phyloP scores from a whole-genome alignment of 30 jellyfish, hydroid and myxozoan species.

The Aurelia sp. region DNA sequence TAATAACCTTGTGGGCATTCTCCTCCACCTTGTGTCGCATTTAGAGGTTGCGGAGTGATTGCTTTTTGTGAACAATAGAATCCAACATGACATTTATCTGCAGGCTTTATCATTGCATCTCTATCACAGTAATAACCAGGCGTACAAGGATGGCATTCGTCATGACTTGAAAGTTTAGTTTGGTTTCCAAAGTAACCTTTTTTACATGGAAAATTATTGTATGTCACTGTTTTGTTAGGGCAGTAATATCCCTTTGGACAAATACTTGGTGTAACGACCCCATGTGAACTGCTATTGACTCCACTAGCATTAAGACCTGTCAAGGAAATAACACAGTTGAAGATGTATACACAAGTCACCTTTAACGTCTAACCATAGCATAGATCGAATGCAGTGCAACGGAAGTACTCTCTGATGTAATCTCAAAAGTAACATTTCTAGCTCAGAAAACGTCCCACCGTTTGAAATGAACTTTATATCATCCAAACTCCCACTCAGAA shows the following conservation, averaged over 20 bases:
- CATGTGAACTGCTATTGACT: constrained; percentile 81
- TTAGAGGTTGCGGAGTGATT: constrained; percentile 80
- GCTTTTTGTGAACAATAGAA: constrained; percentile 90
- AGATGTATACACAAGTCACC: too few species aligned
- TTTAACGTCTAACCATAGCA: too few species aligned
- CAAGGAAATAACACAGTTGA: too few species aligned
- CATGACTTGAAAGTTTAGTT: constrained; percentile 82
- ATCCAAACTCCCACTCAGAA: too few species aligned
- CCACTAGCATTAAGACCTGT: constrained; percentile 83
- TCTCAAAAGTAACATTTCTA: too few species aligned
- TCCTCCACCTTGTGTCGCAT: constrained; percentile 94
- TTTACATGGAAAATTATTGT: constrained; percentile 85
- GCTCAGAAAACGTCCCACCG: too few species aligned
- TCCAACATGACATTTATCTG: constrained; percentile 91
- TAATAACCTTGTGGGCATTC: constrained; percentile 93
- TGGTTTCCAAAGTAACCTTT: constrained; percentile 93
- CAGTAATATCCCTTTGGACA: constrained; percentile 97
- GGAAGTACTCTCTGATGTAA: too few species aligned
- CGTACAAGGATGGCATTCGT: constrained; percentile 97
- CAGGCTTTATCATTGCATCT: constrained; percentile 85
- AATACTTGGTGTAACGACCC: constrained; percentile 75
- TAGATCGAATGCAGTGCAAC: too few species aligned
- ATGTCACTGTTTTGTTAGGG: constrained; percentile 89
- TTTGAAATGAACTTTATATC: too few species aligned
- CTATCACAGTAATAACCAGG: constrained; percentile 96